Evolutionary conservation across 2,888 invertebrate genomes (phyloP), one percentile per base, ranked within the genome.

Genomic region (Leptopilina drosophilae): DNA sequence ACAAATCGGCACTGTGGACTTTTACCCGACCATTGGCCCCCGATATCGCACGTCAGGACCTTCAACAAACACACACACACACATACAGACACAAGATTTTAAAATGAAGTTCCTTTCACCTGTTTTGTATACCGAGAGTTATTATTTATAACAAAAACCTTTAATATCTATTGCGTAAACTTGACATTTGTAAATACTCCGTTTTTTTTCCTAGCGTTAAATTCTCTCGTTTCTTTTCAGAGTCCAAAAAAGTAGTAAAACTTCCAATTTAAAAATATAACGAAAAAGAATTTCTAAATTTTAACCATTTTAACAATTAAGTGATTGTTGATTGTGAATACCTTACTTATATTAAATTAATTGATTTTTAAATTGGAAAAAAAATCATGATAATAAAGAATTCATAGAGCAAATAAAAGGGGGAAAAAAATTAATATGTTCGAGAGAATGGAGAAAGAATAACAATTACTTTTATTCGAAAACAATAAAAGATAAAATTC

Each of bases 1-100:
- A 97, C 96, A 92, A 95, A 97, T 90, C 96, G 95, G 91, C 98
- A 98, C 4, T 95, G 94, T 0, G 97, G 97, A 0, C 96, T 94
- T 88, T 94, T 94, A 20, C 95, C 95, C 0, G 95, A 95, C 98
- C 98, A 98, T 81, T 94, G 94, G 0, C 98, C 98, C 3, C 98
- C 98, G 15, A 98, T 94, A 62, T 95, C 95, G 90, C 98, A 98
- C 12, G 95, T 95, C 56, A 97, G 93, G 62, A 95, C 94, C 96
- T 96, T 88, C 15, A 89, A 83, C 66, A 83, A 77, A 80, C 11
- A 49, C 33, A 83, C 66, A 83, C 77, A 80, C 11, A 49, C 33
- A 33, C 9, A 46, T 46, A 20, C 20, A 20, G 20, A 33, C 9
- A 46, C 7, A 82, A 62, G 42, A 20, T 20, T 73, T 62, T 82